Conservation (phyloP, 2,113 vertebrate species). For the Leucoraja erinaceus region DNA sequence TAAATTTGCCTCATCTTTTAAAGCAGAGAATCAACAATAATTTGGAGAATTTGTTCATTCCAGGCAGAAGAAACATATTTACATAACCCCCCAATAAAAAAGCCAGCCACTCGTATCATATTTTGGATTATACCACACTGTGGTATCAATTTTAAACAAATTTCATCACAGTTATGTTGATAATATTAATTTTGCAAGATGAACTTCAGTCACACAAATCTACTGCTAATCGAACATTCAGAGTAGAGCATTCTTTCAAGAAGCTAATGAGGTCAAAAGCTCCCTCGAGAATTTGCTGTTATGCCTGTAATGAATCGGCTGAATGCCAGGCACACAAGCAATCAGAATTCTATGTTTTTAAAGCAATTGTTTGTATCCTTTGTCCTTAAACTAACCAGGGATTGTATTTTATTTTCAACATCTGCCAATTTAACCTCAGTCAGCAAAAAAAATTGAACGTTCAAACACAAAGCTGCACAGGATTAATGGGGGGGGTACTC, state of each 20-base stretch:
- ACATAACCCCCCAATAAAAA: neutral
- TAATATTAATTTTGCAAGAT: neutral
- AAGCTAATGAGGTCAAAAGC: conserved; percentile 14
- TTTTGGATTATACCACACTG: neutral
- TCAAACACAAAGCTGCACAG: neutral
- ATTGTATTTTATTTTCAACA: neutral
- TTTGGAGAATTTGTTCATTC: neutral
- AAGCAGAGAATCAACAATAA: neutral
- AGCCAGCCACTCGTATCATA: neutral
- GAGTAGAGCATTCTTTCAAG: neutral
- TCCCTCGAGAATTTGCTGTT: neutral
- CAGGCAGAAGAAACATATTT: neutral
- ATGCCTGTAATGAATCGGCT: neutral
- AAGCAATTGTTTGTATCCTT: neutral
- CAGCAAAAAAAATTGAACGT: neutral
- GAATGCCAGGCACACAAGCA: neutral
- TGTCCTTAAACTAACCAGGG: neutral
- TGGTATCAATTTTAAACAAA: neutral
- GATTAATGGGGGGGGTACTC: too few species aligned
- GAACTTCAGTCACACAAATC: neutral
- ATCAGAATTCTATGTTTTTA: neutral
- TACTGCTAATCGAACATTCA: neutral
- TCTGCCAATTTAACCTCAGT: neutral
- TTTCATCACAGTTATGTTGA: neutral
- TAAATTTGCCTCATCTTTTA: neutral